Percentiles rank a stretch among this genome's conserved stretches.
phyloP scores from a whole-genome alignment of 2,113 vertebrate genomes.

The Aptenodytes patagonicus region DNA sequence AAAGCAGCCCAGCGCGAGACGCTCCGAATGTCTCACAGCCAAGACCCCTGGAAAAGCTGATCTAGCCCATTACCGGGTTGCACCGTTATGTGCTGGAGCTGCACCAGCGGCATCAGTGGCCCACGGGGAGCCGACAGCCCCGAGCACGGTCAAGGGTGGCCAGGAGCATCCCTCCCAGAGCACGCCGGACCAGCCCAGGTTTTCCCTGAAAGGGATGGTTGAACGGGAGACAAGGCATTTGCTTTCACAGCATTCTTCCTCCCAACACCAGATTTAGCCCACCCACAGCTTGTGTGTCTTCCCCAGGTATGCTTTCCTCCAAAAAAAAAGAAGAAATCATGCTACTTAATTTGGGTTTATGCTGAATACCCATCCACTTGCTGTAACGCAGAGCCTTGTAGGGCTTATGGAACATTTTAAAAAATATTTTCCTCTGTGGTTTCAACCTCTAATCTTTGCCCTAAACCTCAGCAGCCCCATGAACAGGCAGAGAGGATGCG shows the following conservation, averaged over 20 bases:
- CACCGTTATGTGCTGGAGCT: neutral
- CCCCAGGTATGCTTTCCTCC: neutral
- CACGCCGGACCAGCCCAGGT: neutral
- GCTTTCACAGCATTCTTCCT: neutral
- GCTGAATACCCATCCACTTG: neutral
- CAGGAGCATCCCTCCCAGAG: neutral
- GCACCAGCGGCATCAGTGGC: neutral
- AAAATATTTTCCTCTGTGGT: neutral
- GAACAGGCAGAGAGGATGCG: neutral
- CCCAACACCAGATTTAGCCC: neutral
- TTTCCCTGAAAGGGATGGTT: neutral
- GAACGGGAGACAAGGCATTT: rapidly evolving
- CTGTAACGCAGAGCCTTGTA: neutral
- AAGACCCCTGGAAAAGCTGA: neutral
- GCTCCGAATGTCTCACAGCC: neutral
- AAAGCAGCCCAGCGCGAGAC: neutral
- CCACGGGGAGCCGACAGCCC: neutral
- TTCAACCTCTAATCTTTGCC: neutral
- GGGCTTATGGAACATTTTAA: neutral
- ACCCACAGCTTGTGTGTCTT: rapidly evolving
- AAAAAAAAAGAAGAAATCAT: rapidly evolving
- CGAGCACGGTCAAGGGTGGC: rapidly evolving
- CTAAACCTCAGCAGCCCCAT: neutral
- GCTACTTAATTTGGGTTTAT: rapidly evolving
- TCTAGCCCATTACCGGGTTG: rapidly evolving